phyloP scores from a whole-genome alignment of 2,113 vertebrate genomes.

The Thamnaconus septentrionalis region DNA sequence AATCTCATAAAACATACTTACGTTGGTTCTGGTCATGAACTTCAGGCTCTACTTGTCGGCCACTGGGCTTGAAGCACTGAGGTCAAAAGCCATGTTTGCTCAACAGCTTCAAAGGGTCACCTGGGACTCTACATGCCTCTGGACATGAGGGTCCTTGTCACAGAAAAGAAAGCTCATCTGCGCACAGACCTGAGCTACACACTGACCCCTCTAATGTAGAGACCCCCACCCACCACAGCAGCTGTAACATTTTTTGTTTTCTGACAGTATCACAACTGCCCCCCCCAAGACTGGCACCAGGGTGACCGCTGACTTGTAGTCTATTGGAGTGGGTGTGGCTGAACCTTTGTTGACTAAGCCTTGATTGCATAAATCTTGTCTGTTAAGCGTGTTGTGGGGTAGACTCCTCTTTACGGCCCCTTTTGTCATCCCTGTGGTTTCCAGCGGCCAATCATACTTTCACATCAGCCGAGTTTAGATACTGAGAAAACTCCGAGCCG shows the following conservation, averaged over 20 bases:
- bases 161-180: slow-evolving; percentile 36
- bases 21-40: slow-evolving; percentile 62
- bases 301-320: background rate
- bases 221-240: slow-evolving; percentile 33
- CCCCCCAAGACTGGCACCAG: background rate
- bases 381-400: slow-evolving; percentile 46
- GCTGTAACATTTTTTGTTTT: slow-evolving; percentile 15
- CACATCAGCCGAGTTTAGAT: slow-evolving; percentile 54
- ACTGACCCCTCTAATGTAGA: slow-evolving; percentile 37
- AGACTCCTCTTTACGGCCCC: slow-evolving; percentile 68
- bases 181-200: slow-evolving; percentile 31
- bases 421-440: slow-evolving; percentile 62
- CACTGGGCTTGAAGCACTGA: slow-evolving; percentile 42
- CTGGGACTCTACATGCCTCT: slow-evolving; percentile 54
- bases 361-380: slow-evolving; percentile 43
- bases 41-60: slow-evolving; percentile 55
- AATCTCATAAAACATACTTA: no score
- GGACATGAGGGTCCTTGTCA: slow-evolving; percentile 41
- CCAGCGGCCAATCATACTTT: slow-evolving; percentile 60
- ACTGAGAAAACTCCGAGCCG: slow-evolving; percentile 57
- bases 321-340: background rate
- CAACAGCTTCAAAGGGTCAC: slow-evolving; percentile 68
- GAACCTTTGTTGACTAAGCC: slow-evolving; percentile 11
- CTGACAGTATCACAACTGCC: slow-evolving; percentile 6
- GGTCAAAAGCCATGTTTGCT: slow-evolving; percentile 67